These are phyloP conservation scores for Spisula solida DNA, from an alignment of 2,888 invertebrate species.

Conservation along the genomic window DNA sequence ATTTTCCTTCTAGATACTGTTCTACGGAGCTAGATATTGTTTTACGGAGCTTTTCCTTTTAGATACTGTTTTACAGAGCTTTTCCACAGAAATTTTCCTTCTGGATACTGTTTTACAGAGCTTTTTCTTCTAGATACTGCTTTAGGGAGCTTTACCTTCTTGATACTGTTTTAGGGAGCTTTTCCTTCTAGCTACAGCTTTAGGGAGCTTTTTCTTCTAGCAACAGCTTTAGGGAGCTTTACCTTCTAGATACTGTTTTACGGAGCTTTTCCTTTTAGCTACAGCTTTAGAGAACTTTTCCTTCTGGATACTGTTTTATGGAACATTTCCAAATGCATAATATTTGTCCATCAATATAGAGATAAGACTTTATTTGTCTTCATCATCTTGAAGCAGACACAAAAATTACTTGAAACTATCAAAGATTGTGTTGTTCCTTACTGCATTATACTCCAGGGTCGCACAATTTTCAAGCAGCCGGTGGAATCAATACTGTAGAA, in stretches of 20 bases:
- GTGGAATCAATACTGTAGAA: slow-evolving; percentile 33
- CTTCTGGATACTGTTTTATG: too few species aligned
- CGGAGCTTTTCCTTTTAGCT: not conserved
- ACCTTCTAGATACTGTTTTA: not conserved
- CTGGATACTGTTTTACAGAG: too few species aligned
- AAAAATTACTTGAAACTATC: slow-evolving; percentile 38
- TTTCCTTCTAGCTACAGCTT: not conserved
- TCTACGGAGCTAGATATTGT: not conserved
- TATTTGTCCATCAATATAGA: not conserved
- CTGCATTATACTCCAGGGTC: slow-evolving; percentile 31
- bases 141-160: not conserved
- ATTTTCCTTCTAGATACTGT: not conserved
- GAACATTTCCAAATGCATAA: not conserved
- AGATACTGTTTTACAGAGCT: not conserved
- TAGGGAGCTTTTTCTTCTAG: not conserved
- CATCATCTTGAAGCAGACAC: slow-evolving; percentile 21
- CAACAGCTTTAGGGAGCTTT: not conserved
- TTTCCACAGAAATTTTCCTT: too few species aligned
- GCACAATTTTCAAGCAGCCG: slow-evolving; percentile 26
- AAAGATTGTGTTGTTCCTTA: slow-evolving; percentile 40
- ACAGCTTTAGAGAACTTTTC: not conserved
- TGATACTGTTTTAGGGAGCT: not conserved
- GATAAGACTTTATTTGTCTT: not conserved
- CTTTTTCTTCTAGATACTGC: not conserved
- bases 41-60: too few species aligned